A percentile compares a stretch with the other conserved stretches of the same genome.
Conservation (phyloP, 2,113 vertebrate genomes). For the Rhegmatorhina hoffmannsi region DNA sequence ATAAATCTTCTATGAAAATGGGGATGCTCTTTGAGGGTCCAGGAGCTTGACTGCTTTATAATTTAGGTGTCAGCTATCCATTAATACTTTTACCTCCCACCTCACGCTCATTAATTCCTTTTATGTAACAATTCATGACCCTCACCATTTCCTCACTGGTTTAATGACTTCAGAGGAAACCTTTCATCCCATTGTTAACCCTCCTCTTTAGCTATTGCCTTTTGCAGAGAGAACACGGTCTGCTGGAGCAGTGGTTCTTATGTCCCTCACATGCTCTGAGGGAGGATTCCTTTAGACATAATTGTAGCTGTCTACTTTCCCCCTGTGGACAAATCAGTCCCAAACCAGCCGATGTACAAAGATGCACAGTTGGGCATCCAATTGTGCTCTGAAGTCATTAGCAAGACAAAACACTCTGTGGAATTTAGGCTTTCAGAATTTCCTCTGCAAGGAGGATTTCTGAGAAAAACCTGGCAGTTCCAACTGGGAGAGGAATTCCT, state of each 20-base stretch:
- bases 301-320: slow-evolving; percentile 79
- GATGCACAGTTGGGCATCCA: slow-evolving; percentile 76
- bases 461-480: slow-evolving; percentile 80
- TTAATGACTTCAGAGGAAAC: slow-evolving; percentile 83
- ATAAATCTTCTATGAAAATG: slow-evolving; percentile 48
- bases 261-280: slow-evolving; percentile 75
- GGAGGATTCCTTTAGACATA: slow-evolving; percentile 69
- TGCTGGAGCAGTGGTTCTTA: slow-evolving; percentile 68
- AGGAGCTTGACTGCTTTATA: slow-evolving; percentile 56
- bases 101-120: slow-evolving; percentile 81
- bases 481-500: slow-evolving; percentile 81
- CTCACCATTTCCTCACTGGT: slow-evolving; percentile 86
- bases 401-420: slow-evolving; percentile 80
- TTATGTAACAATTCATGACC: slow-evolving; percentile 83
- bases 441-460: slow-evolving; percentile 76
- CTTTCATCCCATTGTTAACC: slow-evolving; percentile 87
- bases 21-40: not conserved
- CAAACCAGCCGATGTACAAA: slow-evolving; percentile 74
- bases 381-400: slow-evolving; percentile 85
- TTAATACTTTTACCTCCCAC: slow-evolving; percentile 80
- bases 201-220: slow-evolving; percentile 74
- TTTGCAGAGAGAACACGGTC: slow-evolving; percentile 75
- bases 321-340: slow-evolving; percentile 81
- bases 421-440: slow-evolving; percentile 77
- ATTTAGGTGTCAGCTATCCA: slow-evolving; percentile 76